Evolutionary conservation across 1,140 invertebrate species (phyloP).

Genomic region (Marisa cornuarietis): DNA sequence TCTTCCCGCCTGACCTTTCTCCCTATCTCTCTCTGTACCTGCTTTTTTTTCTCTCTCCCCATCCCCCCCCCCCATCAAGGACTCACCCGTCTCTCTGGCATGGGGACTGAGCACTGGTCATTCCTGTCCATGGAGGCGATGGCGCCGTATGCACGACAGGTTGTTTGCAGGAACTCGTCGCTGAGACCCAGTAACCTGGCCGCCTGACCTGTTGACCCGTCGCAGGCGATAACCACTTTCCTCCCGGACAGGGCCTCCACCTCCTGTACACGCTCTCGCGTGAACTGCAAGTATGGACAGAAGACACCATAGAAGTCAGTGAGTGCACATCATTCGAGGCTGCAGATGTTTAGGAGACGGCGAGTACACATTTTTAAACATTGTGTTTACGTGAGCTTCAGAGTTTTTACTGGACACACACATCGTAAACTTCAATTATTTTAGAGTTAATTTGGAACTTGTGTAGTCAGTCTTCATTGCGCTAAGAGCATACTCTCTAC

Average conservation of each 20-base stretch:
- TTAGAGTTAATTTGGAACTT: no score
- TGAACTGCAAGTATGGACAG: constrained; percentile 49
- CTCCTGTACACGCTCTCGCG: constrained; percentile 44
- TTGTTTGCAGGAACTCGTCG: constrained; percentile 54
- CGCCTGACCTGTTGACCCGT: constrained; percentile 53
- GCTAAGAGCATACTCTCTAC: no score
- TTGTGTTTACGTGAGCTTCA: no score
- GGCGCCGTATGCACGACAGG: constrained; percentile 55
- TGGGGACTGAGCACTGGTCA: constrained; percentile 50
- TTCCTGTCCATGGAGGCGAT: constrained; percentile 54
- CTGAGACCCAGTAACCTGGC: constrained; percentile 55
- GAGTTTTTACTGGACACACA: no score
- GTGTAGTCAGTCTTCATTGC: no score
- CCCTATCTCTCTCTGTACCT: neutral
- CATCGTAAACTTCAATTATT: no score
- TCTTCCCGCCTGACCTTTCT: neutral
- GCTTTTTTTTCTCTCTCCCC: neutral
- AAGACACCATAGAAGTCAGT: neutral
- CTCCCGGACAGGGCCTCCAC: constrained; percentile 47
- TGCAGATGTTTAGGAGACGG: no score
- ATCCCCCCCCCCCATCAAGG: no score
- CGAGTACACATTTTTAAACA: no score
- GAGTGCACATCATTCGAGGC: neutral
- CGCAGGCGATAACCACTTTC: constrained; percentile 55
- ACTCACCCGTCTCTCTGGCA: constrained; percentile 51